phyloP scores from a whole-genome alignment of 2,888 invertebrate species.

The Oscheius sp. region DNA sequence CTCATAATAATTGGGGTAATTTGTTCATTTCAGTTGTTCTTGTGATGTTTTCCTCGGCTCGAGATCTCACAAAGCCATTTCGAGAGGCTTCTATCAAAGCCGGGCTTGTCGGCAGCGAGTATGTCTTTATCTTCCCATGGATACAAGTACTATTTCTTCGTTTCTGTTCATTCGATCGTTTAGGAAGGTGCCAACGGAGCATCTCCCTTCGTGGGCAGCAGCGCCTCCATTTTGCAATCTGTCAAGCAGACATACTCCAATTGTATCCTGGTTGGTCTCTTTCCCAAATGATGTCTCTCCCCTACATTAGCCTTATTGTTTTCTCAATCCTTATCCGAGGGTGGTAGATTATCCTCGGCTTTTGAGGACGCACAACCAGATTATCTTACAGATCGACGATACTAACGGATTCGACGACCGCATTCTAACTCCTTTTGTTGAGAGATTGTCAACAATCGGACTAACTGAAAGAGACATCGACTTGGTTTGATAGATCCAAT shows the following conservation, averaged over 20 bases:
- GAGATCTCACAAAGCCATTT: slow-evolving; percentile 49
- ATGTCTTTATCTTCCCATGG: slow-evolving; percentile 53
- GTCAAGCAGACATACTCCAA: slow-evolving; percentile 40
- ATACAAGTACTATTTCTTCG: slow-evolving; percentile 36
- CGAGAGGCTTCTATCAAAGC: slow-evolving; percentile 45
- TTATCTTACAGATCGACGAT: slow-evolving; percentile 52
- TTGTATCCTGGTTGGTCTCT: slow-evolving; percentile 38
- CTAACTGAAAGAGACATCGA: slow-evolving; percentile 42
- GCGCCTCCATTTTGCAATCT: slow-evolving; percentile 20
- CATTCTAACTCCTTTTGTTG: slow-evolving; percentile 50
- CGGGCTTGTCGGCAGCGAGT: slow-evolving; percentile 45
- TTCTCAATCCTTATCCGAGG: not conserved
- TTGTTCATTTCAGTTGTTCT: slow-evolving; percentile 47
- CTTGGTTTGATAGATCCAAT: slow-evolving; percentile 21
- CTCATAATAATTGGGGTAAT: slow-evolving; percentile 6
- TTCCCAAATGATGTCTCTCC: too few species aligned
- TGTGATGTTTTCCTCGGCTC: slow-evolving; percentile 53
- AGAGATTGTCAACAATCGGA: slow-evolving; percentile 41
- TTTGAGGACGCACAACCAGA: not conserved
- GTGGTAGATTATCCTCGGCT: not conserved
- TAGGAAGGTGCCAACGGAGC: slow-evolving; percentile 43
- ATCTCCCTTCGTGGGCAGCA: slow-evolving; percentile 43
- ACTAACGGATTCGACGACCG: slow-evolving; percentile 52
- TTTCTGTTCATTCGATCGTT: too few species aligned
- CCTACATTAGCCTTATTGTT: slow-evolving; percentile 2